Base-by-base conservation (phyloP, 2,888 invertebrate species). In the Lochmaea capreae region DNA sequence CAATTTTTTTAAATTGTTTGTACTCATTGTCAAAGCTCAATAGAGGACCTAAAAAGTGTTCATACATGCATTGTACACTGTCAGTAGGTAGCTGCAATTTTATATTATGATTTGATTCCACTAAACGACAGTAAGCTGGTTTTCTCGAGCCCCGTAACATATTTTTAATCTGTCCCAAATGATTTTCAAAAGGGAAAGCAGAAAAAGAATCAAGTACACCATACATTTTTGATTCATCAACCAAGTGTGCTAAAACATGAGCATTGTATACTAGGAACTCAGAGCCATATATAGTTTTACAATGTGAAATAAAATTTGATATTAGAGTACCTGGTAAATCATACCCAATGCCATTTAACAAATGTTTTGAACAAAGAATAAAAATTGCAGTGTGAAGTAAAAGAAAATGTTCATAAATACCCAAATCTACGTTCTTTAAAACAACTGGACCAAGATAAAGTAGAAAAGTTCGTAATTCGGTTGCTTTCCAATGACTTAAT, bases 101-200 rank as follows among this genome's bases (percentile, higher is more conserved):
- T 46, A 69, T 16, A 61, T 52, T 61, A 8, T 69, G 26, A 61
- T 69, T 69, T 14, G 61, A 69, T 62, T 69, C 68, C 33, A 69
- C 33, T 69, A 69, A 61, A 49, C 68, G 61, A 69, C 62, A 69
- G 39, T 63, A 63, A 54, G 54, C 63, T 63, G 77, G 74, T 16
- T 71, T 71, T 39, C 54, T 77, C 33, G 72, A 46, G 26, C 26
- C 26, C 4, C 26, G 26, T 33, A 33, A 33, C 26, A 33, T 33
- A 33, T 33, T 33, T 33, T 33, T 33, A 33, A 33, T 33, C 4
- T 33, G 26, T 4, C 26, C 26, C 26, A 33, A 33, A 33, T 33
- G 74, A 65, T 75, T 79, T 70, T 79, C 77, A 67, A 78, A 79
- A 11, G 74, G 65, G 66, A 79, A 78, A 52, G 73, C 71, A 18